Base-by-base conservation (phyloP, 2,797 vertebrate genomes). In the Anguilla megastoma region DNA sequence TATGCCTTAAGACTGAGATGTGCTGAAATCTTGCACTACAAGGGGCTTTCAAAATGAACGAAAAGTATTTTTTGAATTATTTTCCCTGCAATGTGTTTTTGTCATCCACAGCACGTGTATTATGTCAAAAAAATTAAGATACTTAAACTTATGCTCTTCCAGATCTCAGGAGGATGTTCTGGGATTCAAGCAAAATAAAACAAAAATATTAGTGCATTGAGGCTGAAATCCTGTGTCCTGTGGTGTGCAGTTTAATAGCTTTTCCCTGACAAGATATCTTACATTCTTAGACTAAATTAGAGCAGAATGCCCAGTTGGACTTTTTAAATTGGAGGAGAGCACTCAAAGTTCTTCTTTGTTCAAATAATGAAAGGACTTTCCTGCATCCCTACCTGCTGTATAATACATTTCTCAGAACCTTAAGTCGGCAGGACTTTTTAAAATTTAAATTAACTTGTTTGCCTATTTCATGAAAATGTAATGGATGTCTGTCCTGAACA, bases 251-350 rank as follows among this genome's bases (percentile, higher is more conserved):
- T 7, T 48, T 82, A 82, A 82, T 50, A 82, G 79, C 79, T 50
- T 82, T 48, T 50, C 45, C 18, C 24, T 82, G 79, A 82, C 79
- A 82, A 48, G 24, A 50, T 82, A 9, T n/a, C 79, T 79, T 41
- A 79, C 45, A 21, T 79, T 79, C 74, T 41, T 45, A 14, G 74
- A 45, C 33, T 82, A 82, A 82, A 82, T 82, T 82, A 24, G 45
- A 50, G 79, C 41, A 50, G 79, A 82, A 50, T n/a, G 45, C 45
- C 79, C 45, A 10, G 79, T 82, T 82, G 79, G 45, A 82, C 33
- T 80, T 41, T 80, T 45, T 45, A 80, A 80, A 82, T 50, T 48
- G 79, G 45, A 82, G 79, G 45, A 50, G 45, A 48, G 45, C 1
- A 10, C 79, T 82, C 21, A 7, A 48, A 24, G 79, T 82, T 82